Conservation (phyloP, 2,888 invertebrate genomes). For the Fissipunctia ypsillon region DNA sequence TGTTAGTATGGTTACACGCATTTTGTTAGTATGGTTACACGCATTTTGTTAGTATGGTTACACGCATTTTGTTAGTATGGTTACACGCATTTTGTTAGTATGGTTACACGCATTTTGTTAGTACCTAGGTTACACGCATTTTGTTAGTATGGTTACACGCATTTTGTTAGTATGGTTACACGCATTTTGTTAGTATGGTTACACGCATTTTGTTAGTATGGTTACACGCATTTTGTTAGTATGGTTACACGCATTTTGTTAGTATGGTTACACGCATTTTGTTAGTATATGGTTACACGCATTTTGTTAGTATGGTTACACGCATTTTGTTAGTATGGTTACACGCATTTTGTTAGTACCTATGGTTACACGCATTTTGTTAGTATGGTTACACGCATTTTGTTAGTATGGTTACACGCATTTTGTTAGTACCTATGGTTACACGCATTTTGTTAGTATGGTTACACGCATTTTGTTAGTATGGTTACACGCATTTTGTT, state of each 20-base stretch:
- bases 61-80: neutral
- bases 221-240: neutral
- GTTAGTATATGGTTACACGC: too few species aligned
- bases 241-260: neutral
- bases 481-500: neutral
- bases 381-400: neutral
- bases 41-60: neutral
- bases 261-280: neutral
- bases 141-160: neutral
- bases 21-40: neutral
- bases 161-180: neutral
- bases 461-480: neutral
- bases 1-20: neutral
- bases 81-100: neutral
- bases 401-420: neutral
- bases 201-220: neutral
- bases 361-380: too few species aligned
- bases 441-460: too few species aligned
- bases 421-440: too few species aligned
- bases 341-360: neutral
- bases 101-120: neutral
- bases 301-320: neutral
- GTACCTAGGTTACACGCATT: too few species aligned
- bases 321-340: neutral
- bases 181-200: neutral